Percentiles rank a stretch among this genome's conserved stretches.
Conservation (phyloP, 2,113 vertebrate species). For the Forbesichthys agassizii region DNA sequence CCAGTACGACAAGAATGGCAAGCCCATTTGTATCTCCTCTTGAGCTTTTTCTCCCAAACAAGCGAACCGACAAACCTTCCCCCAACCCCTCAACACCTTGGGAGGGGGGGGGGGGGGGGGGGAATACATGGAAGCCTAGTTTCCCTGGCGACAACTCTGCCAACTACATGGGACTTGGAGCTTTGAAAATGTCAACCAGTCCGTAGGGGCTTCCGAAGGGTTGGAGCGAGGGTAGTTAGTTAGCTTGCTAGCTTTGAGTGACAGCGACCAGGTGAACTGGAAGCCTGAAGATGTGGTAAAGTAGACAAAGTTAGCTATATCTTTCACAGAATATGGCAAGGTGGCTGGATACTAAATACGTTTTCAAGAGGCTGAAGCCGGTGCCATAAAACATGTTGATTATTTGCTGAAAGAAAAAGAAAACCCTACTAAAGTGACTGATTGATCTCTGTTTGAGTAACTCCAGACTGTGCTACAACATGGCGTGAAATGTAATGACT, state of each 20-base stretch:
- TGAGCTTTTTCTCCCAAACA: conserved; percentile 64
- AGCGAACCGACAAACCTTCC: conserved; percentile 17
- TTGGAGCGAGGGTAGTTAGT: conserved; percentile 14
- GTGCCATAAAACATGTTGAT: conserved; percentile 36
- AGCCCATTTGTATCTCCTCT: conserved; percentile 91
- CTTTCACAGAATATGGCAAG: conserved; percentile 5
- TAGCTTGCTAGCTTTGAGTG: conserved; percentile 38
- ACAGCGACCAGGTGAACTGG: conserved; percentile 21
- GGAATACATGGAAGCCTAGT: conserved; percentile 32
- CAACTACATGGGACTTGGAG: conserved; percentile 47
- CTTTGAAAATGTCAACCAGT: conserved; percentile 60
- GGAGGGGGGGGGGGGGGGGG: conserved; percentile 9
- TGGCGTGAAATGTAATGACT: neutral
- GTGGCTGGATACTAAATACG: conserved; percentile 30
- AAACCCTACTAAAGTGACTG: conserved; percentile 25
- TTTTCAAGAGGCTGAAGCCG: conserved; percentile 34
- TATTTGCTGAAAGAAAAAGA: conserved; percentile 53
- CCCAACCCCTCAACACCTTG: conserved; percentile 9
- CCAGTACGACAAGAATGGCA: conserved; percentile 95
- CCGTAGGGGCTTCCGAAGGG: conserved; percentile 9
- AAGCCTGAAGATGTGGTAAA: conserved; percentile 24
- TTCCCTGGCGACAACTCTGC: conserved; percentile 41
- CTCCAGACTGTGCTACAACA: conserved; percentile 2
- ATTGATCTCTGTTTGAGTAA: conserved; percentile 11
- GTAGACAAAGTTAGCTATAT: conserved; percentile 26